phyloP scores from a whole-genome alignment of 2,888 invertebrate species.

The Trissolcus japonicus region DNA sequence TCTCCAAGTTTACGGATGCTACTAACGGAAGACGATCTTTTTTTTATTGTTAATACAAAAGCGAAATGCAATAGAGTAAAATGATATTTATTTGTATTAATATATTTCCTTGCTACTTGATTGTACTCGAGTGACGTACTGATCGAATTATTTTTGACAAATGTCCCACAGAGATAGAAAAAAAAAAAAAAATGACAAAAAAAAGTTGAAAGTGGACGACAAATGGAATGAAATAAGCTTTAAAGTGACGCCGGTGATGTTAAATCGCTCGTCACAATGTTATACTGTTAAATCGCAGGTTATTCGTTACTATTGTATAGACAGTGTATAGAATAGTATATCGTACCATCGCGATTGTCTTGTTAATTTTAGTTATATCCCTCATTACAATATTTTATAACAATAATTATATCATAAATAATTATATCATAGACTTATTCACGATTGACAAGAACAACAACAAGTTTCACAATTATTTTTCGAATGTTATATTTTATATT shows the following conservation, averaged over 20 bases:
- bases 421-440: conserved; percentile 50
- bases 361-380: conserved; percentile 59
- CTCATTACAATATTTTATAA: conserved; percentile 56
- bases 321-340: conserved; percentile 64
- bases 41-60: conserved; percentile 29
- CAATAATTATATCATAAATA: conserved; percentile 12
- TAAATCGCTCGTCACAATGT: conserved; percentile 57
- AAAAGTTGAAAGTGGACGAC: conserved; percentile 10
- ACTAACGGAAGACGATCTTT: conserved; percentile 5
- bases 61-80: conserved; percentile 41
- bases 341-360: conserved; percentile 57
- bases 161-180: not conserved
- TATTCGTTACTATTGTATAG: conserved; percentile 64
- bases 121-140: not conserved
- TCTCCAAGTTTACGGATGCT: conserved; percentile 3
- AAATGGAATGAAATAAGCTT: conserved; percentile 55
- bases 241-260: conserved; percentile 57
- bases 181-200: conserved; percentile 3
- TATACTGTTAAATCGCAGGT: conserved; percentile 56
- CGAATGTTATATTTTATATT: conserved; percentile 48
- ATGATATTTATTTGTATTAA: conserved; percentile 45
- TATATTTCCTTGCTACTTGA: conserved; percentile 17
- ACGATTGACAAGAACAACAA: conserved; percentile 49
- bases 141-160: conserved; percentile 8
- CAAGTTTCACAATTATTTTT: conserved; percentile 49